These are phyloP conservation scores for Cardiocondyla obscurior DNA, from an alignment of 1,140 invertebrate species.

Conservation along the genomic window DNA sequence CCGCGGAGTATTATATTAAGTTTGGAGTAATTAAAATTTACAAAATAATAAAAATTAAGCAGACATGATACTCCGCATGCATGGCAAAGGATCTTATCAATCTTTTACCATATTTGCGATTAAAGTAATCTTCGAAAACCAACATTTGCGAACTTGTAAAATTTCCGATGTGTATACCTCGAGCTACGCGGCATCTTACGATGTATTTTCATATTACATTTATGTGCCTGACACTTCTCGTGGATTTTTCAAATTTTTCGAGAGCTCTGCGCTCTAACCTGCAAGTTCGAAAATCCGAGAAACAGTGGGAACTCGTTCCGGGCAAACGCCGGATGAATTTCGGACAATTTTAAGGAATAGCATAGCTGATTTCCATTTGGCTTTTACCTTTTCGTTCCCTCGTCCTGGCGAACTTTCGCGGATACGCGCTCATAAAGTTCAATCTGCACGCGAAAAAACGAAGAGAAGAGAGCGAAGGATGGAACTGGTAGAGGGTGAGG, in stretches of 20 bases:
- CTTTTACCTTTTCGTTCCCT: conserved; percentile 35
- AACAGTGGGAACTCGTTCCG: neutral
- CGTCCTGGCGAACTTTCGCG: conserved; percentile 57
- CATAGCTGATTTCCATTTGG: conserved; percentile 56
- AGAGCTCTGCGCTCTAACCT: neutral
- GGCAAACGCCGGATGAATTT: conserved; percentile 12
- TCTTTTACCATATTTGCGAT: neutral
- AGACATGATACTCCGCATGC: no score
- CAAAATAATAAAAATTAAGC: no score
- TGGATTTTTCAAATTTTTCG: neutral
- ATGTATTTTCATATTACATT: neutral
- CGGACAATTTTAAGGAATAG: conserved; percentile 32
- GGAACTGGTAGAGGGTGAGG: neutral
- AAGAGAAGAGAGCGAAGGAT: neutral
- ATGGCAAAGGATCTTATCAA: no score
- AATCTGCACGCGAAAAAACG: conserved; percentile 67
- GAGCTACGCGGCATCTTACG: neutral
- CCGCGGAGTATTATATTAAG: no score
- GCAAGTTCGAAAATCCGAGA: neutral
- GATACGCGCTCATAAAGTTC: conserved; percentile 72
- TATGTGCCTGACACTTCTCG: neutral
- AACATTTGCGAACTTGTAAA: neutral
- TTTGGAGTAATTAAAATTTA: no score
- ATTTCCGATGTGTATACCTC: neutral
- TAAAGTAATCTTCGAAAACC: neutral